These are phyloP conservation scores for Peromyscus nudipes DNA, from an alignment of 2,797 vertebrate genomes.

Conservation along the genomic window DNA sequence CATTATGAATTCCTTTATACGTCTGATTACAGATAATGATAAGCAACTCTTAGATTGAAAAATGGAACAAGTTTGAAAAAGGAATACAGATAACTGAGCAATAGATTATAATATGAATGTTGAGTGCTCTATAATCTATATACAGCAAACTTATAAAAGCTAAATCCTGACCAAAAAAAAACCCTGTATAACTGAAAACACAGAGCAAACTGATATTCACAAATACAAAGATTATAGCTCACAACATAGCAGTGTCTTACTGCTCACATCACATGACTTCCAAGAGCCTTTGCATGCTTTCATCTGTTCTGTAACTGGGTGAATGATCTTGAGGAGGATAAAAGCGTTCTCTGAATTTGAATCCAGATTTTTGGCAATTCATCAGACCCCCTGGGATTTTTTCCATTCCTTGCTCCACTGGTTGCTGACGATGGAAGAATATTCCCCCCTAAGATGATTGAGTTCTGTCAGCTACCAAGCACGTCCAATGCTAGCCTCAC, in stretches of 20 bases:
- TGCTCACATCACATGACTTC: not conserved
- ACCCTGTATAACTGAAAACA: not conserved
- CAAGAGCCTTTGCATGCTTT: not conserved
- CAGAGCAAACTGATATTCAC: not conserved
- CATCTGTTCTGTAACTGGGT: not conserved
- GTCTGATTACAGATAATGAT: not conserved
- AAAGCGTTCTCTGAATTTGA: constrained; percentile 65
- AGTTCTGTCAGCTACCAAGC: not conserved
- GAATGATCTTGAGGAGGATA: constrained; percentile 35
- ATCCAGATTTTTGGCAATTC: constrained; percentile 58
- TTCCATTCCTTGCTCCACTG: constrained; percentile 43
- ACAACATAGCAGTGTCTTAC: not conserved
- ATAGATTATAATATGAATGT: not conserved
- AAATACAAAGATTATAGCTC: not conserved
- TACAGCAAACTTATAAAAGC: not conserved
- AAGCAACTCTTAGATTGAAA: not conserved
- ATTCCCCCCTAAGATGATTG: not conserved
- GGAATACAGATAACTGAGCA: not conserved
- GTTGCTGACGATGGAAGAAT: not conserved
- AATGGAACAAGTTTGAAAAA: not conserved
- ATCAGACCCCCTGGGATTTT: not conserved
- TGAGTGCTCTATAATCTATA: not conserved
- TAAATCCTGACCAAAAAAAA: not conserved
- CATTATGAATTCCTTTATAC: not conserved
- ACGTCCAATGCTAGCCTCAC: not conserved